Evolutionary conservation across 2,113 vertebrate species (phyloP).

Genomic region (Pachycephala philippinensis): DNA sequence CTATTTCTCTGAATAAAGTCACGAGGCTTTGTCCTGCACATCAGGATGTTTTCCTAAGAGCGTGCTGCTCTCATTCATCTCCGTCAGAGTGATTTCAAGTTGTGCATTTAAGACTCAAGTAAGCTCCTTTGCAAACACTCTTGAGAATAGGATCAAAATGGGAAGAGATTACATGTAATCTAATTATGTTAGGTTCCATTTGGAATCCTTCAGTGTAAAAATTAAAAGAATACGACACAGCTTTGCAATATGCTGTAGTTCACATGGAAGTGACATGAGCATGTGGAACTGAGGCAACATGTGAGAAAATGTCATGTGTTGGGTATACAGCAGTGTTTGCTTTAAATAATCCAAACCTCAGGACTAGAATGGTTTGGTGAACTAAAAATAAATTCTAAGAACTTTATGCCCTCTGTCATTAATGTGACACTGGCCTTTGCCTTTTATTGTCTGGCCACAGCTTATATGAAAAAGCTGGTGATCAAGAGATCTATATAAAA

Average conservation of each 20-base stretch:
- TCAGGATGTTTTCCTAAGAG: background rate
- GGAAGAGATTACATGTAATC: constrained; percentile 63
- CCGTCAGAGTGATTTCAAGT: constrained; percentile 34
- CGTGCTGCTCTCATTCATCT: background rate
- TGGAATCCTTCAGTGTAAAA: constrained; percentile 48
- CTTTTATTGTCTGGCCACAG: background rate
- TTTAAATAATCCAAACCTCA: background rate
- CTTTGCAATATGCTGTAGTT: background rate
- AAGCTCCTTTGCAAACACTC: constrained; percentile 63
- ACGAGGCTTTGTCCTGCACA: background rate
- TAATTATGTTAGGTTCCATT: constrained; percentile 52
- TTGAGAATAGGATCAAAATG: constrained; percentile 55
- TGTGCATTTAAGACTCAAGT: constrained; percentile 48
- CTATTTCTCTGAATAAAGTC: background rate
- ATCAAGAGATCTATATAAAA: background rate
- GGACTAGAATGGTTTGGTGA: background rate
- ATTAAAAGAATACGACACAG: constrained; percentile 41
- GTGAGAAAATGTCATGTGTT: background rate
- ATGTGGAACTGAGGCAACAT: background rate
- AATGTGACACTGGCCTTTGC: background rate
- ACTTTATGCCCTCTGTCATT: background rate
- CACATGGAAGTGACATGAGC: background rate
- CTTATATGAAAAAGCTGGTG: background rate
- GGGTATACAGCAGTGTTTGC: background rate
- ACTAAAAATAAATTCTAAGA: constrained; percentile 48